These are phyloP conservation scores for Drymodes brunneopygia DNA, from an alignment of 2,113 vertebrate species.

Conservation along the genomic window DNA sequence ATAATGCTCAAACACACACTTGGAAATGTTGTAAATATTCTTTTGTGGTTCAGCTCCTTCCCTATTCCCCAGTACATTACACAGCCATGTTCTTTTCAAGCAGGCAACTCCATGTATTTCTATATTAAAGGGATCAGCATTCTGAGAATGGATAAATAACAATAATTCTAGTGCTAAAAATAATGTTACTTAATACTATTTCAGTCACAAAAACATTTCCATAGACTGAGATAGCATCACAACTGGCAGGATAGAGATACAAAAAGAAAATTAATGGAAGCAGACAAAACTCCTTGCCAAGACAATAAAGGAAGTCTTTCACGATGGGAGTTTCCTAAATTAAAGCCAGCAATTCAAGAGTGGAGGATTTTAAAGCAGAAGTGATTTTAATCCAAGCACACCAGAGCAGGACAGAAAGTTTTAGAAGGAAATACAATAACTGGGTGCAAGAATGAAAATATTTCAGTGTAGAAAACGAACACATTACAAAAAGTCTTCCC, in stretches of 20 bases:
- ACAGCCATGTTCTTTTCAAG: neutral
- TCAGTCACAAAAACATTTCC: neutral
- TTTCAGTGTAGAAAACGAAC: neutral
- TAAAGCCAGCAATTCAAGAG: constrained; percentile 3
- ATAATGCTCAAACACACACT: neutral
- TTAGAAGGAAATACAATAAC: neutral
- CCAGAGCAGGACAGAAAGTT: neutral
- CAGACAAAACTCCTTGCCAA: constrained; percentile 14
- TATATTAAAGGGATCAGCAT: neutral
- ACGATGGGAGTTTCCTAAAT: constrained; percentile 5
- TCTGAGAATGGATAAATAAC: neutral
- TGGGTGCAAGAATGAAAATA: neutral
- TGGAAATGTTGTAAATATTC: neutral
- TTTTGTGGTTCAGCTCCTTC: neutral
- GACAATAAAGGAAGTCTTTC: constrained; percentile 36
- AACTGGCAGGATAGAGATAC: neutral
- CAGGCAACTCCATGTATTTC: neutral
- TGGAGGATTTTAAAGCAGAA: neutral
- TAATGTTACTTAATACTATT: neutral
- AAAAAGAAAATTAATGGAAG: constrained; percentile 38
- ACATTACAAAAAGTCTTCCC: neutral
- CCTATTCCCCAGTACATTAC: neutral
- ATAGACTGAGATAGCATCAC: neutral
- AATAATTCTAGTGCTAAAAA: neutral
- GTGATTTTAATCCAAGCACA: neutral